Conservation (phyloP, 2,113 vertebrate genomes). For the pig (Sus scrofa) region T2T-Sscrofa CM000815.6:104392001-104392500, state of each 20-base stretch:
- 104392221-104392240: neutral
- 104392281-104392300: conserved; percentile 34
- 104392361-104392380: neutral
- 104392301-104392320: neutral
- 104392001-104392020: conserved; percentile 5
- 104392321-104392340: neutral
- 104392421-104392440: too few species aligned
- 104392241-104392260: neutral
- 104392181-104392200: neutral
- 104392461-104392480: too few species aligned
- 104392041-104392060: conserved; percentile 23
- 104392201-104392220: neutral
- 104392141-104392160: conserved; percentile 12
- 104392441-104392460: too few species aligned
- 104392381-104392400: too few species aligned
- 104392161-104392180: neutral
- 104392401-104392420: too few species aligned
- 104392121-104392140: neutral
- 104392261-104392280: neutral
- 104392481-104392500: too few species aligned
- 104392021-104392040: neutral
- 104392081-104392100: neutral
- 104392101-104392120: neutral
- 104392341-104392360: conserved; percentile 11
- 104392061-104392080: neutral